A percentile compares a stretch with the other conserved stretches of the same genome.
phyloP scores from a whole-genome alignment of 2,888 invertebrate species.

The Hypsopygia costalis region DNA sequence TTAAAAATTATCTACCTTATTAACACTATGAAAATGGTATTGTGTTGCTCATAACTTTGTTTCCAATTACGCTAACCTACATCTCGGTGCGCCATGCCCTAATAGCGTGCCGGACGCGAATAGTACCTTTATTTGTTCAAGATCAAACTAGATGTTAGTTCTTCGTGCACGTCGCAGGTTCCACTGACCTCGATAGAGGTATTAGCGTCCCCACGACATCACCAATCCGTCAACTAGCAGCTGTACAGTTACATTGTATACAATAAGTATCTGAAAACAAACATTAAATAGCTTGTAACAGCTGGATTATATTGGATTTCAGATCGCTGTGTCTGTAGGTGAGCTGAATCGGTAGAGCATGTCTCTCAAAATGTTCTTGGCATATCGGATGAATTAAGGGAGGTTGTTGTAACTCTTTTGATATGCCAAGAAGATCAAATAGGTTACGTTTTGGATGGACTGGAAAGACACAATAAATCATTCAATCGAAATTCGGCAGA shows the following conservation, averaged over 20 bases:
- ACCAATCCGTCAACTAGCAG: slow-evolving; percentile 37
- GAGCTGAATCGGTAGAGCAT: too few relatives aligned
- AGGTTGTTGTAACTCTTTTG: too few relatives aligned
- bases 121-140: slow-evolving; percentile 43
- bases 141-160: slow-evolving; percentile 36
- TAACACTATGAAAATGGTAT: slow-evolving; percentile 26
- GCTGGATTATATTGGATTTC: too few relatives aligned
- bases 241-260: slow-evolving; percentile 34
- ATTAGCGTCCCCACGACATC: slow-evolving; percentile 50
- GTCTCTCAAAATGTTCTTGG: too few relatives aligned
- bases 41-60: slow-evolving; percentile 20
- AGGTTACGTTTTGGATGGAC: too few relatives aligned
- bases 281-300: too few relatives aligned
- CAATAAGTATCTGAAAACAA: too few relatives aligned
- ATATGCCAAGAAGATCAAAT: too few relatives aligned
- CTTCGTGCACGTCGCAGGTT: slow-evolving; percentile 37
- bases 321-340: too few relatives aligned
- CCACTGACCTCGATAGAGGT: slow-evolving; percentile 56
- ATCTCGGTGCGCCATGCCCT: slow-evolving; percentile 28
- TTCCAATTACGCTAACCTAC: slow-evolving; percentile 31
- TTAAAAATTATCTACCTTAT: not conserved
- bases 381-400: slow-evolving; percentile 8
- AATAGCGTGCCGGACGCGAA: slow-evolving; percentile 27
- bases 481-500: not conserved
- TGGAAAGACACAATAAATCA: too few relatives aligned